A percentile compares a stretch with the other conserved stretches of the same genome.
Conservation (phyloP, 2,113 vertebrate species). For the Apteryx mantelli region DNA sequence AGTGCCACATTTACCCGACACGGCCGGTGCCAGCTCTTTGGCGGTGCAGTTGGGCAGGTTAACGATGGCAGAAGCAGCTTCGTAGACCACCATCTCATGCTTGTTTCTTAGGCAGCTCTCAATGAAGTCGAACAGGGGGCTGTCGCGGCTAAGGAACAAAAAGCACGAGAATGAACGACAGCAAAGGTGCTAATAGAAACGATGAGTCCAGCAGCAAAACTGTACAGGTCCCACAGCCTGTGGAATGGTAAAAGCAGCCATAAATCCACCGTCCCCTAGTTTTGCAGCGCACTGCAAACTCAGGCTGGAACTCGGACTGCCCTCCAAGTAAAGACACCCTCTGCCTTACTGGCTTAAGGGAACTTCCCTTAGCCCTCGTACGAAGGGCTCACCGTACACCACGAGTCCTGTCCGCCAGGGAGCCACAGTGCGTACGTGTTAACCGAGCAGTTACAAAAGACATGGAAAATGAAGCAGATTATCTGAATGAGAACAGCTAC, state of each 20-base stretch:
- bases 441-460: neutral
- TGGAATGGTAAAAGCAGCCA: neutral
- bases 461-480: neutral
- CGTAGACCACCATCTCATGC: constrained; percentile 86
- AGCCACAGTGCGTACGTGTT: neutral
- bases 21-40: constrained; percentile 83
- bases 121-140: constrained; percentile 84
- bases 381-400: neutral
- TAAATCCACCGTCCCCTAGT: neutral
- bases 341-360: neutral
- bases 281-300: neutral
- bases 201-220: neutral
- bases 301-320: neutral
- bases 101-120: constrained; percentile 86
- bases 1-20: constrained; percentile 72
- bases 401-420: neutral
- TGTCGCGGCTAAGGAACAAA: constrained; percentile 73
- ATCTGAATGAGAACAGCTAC: neutral
- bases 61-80: constrained; percentile 84
- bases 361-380: neutral
- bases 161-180: neutral
- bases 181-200: neutral
- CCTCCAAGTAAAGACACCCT: neutral
- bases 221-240: neutral
- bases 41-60: constrained; percentile 83